Percentiles rank a stretch among this genome's conserved stretches.
These are phyloP conservation scores for Escarpia spicata DNA, from an alignment of 2,888 invertebrate species.

Conservation along the genomic window DNA sequence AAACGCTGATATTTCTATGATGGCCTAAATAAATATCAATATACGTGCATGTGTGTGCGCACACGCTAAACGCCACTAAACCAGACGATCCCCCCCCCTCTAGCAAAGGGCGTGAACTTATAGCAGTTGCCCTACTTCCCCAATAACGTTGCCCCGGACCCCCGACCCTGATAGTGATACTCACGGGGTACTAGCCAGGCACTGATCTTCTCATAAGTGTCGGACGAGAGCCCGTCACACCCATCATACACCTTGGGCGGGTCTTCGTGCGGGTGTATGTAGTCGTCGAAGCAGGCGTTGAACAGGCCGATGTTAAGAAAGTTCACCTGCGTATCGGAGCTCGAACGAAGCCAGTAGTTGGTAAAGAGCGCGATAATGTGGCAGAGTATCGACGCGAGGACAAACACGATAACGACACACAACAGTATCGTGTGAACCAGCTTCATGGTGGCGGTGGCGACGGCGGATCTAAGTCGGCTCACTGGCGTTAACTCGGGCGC, in stretches of 20 bases:
- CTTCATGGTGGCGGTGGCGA: conserved; percentile 29
- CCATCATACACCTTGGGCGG: conserved; percentile 38
- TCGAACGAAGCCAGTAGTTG: conserved; percentile 39
- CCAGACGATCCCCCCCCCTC: neutral
- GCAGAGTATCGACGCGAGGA: conserved; percentile 33
- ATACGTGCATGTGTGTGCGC: neutral
- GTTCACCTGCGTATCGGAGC: conserved; percentile 31
- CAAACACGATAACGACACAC: conserved; percentile 29
- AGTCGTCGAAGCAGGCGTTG: conserved; percentile 44
- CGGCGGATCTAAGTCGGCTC: neutral
- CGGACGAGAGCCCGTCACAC: conserved; percentile 42
- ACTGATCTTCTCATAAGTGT: conserved; percentile 38
- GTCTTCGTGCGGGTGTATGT: conserved; percentile 43
- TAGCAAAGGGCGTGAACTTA: neutral
- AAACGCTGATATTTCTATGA: neutral
- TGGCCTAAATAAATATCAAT: neutral
- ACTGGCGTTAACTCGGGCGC: neutral
- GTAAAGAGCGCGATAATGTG: conserved; percentile 36
- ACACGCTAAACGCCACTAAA: neutral
- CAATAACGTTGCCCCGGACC: neutral
- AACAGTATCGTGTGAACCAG: conserved; percentile 32
- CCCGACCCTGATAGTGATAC: conserved; percentile 27
- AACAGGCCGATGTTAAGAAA: conserved; percentile 46
- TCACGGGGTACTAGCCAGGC: conserved; percentile 46
- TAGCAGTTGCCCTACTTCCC: neutral